Conservation (phyloP, 2,888 invertebrate species). For the Drosophila monieri region DNA sequence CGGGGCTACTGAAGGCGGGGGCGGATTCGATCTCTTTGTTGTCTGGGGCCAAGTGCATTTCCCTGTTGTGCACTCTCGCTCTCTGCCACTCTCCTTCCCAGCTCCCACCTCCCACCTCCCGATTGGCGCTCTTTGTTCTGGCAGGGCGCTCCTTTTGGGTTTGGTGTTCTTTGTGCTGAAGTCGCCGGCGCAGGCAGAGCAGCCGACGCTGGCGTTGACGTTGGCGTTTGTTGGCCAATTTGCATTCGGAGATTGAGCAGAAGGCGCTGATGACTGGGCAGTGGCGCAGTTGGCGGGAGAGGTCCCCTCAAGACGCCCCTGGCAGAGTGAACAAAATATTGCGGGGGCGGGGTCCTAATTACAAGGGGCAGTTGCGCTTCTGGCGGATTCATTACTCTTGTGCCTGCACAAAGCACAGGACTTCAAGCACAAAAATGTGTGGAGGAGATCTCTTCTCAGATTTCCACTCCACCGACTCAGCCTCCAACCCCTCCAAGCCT, state of each 20-base stretch:
- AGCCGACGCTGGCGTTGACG: not conserved
- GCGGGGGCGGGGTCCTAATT: not conserved
- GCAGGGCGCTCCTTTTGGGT: conserved; percentile 25
- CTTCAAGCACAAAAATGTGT: no score
- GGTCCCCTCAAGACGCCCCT: no score
- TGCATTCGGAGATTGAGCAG: conserved; percentile 37
- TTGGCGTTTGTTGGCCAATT: conserved; percentile 24
- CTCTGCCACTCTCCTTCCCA: conserved; percentile 1
- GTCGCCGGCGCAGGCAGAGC: conserved; percentile 23
- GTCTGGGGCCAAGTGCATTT: conserved; percentile 69
- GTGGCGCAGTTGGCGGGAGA: no score
- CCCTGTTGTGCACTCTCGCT: conserved; percentile 40
- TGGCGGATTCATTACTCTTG: not conserved
- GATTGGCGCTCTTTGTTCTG: conserved; percentile 29
- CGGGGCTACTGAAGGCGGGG: not conserved
- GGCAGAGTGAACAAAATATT: no score
- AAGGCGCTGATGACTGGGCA: conserved; percentile 5
- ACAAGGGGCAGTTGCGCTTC: not conserved
- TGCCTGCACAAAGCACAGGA: not conserved
- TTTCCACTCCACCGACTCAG: no score
- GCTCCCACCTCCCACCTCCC: not conserved
- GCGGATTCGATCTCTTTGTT: conserved; percentile 54
- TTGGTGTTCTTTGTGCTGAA: conserved; percentile 34
- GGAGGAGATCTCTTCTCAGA: no score
- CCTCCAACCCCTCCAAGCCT: no score